Percentiles rank a stretch among this genome's conserved stretches.
Conservation (phyloP, 1,140 invertebrate genomes). For the Brachionus rubens region DNA sequence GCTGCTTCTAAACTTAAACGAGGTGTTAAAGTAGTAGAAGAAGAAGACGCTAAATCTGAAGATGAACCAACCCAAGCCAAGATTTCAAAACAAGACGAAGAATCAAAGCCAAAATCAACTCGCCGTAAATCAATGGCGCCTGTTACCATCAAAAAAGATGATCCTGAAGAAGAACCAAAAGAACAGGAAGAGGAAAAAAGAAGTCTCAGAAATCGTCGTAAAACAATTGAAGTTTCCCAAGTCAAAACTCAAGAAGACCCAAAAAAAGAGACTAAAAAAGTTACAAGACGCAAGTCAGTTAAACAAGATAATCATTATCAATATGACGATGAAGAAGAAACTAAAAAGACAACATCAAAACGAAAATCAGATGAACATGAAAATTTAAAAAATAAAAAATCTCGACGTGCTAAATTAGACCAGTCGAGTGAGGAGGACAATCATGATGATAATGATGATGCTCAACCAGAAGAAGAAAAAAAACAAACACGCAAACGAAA, state of each 20-base stretch:
- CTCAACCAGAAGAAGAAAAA: no score
- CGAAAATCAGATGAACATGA: neutral
- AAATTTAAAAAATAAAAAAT: neutral
- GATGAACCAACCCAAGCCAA: neutral
- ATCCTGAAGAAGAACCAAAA: neutral
- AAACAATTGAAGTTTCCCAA: neutral
- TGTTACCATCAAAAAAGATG: neutral
- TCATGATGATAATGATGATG: neutral
- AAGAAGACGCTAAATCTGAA: neutral
- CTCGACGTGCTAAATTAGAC: neutral
- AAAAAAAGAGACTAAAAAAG: neutral
- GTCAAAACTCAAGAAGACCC: neutral
- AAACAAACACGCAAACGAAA: neutral
- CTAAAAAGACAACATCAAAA: neutral
- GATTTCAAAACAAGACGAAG: neutral
- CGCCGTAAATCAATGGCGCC: neutral
- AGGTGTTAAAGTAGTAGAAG: neutral
- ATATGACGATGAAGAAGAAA: no score
- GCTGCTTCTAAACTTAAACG: neutral
- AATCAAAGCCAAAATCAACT: neutral
- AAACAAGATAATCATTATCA: neutral
- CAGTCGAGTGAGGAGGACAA: neutral
- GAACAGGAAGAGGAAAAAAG: neutral
- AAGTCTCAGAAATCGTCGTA: neutral
- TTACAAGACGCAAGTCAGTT: neutral